Conservation (phyloP, 2,113 vertebrate genomes). For the Hassar affinis region DNA sequence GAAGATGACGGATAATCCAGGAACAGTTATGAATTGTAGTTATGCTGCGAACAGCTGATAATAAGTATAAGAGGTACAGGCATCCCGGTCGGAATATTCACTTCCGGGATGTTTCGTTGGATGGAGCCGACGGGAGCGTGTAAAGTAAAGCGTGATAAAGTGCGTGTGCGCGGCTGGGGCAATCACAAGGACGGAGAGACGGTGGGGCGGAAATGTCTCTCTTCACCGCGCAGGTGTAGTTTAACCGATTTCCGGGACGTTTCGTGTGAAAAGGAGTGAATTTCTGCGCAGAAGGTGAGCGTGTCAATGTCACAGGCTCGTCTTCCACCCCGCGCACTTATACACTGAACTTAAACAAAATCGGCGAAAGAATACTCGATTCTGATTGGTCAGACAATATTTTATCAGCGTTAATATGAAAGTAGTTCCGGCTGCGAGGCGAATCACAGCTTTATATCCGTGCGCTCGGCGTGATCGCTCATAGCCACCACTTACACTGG, state of each 20-base stretch:
- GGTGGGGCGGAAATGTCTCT: neutral
- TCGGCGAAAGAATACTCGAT: neutral
- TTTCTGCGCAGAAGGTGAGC: neutral
- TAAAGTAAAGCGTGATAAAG: no score
- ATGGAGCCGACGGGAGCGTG: neutral
- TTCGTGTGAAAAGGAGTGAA: neutral
- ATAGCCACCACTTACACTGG: neutral
- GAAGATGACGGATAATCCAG: no score
- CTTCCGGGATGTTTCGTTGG: neutral
- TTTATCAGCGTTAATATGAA: no score
- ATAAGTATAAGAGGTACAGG: no score
- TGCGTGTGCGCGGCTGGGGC: neutral
- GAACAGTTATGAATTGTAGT: neutral
- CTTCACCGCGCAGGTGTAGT: neutral
- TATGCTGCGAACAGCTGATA: neutral
- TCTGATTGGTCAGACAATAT: neutral
- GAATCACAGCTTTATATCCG: neutral
- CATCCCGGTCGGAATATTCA: neutral
- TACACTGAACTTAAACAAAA: no score
- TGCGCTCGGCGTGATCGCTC: no score
- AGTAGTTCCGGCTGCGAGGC: no score
- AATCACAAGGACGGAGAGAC: neutral
- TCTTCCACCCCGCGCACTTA: neutral
- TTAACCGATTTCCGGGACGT: neutral
- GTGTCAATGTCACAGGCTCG: neutral